Conservation (phyloP, 2,888 invertebrate species). For the Andrena camellia region DNA sequence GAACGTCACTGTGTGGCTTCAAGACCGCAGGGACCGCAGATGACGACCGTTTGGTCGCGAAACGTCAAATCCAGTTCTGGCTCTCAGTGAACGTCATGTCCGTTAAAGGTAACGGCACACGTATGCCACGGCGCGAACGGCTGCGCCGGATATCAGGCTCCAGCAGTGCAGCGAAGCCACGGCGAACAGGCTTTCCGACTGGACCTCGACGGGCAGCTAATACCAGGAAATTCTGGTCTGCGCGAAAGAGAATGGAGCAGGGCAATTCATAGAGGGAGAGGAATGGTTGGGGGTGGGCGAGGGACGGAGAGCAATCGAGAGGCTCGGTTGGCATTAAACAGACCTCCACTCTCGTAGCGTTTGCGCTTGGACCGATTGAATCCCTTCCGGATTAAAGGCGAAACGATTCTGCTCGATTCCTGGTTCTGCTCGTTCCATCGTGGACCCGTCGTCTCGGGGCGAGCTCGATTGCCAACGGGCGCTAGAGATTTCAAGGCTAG, state of each 20-base stretch:
- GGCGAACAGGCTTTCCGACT: constrained; percentile 31
- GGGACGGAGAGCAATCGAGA: constrained; percentile 27
- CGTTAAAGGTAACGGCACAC: constrained; percentile 53
- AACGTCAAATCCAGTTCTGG: constrained; percentile 58
- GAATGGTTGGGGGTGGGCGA: neutral
- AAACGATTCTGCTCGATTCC: constrained; percentile 42
- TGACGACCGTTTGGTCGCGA: constrained; percentile 42
- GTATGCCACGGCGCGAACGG: constrained; percentile 30
- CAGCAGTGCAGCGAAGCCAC: constrained; percentile 44
- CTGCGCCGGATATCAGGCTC: constrained; percentile 42
- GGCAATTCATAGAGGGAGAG: constrained; percentile 1
- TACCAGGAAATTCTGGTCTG: constrained; percentile 46
- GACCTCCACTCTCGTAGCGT: constrained; percentile 38
- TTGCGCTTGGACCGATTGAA: constrained; percentile 71
- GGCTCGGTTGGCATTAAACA: constrained; percentile 56
- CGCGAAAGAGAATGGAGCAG: constrained; percentile 29
- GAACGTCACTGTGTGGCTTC: constrained; percentile 3
- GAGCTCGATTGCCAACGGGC: neutral
- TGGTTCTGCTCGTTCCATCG: constrained; percentile 6
- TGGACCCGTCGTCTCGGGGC: neutral
- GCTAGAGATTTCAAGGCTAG: constrained; percentile 12
- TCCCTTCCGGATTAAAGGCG: constrained; percentile 67
- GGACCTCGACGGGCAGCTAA: constrained; percentile 47
- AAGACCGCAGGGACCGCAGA: constrained; percentile 53
- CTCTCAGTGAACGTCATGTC: constrained; percentile 35